Conservation (phyloP, 2,888 invertebrate species). For the Colostygia pectinataria region DNA sequence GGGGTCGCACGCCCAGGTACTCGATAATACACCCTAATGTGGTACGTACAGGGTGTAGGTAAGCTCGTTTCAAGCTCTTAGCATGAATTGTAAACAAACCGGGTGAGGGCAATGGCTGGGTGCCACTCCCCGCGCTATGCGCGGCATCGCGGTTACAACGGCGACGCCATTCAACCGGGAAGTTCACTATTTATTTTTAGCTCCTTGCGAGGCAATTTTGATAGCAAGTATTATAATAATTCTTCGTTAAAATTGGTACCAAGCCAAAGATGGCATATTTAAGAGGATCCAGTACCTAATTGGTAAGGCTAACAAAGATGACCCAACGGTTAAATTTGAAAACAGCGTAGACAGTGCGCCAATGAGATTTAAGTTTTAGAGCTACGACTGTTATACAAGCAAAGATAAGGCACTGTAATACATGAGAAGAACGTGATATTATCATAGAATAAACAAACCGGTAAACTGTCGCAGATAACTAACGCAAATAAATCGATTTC, state of each 20-base stretch:
- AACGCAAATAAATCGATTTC: constrained; percentile 32
- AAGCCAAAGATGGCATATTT: too few species aligned
- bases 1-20: constrained; percentile 48
- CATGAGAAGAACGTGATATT: constrained; percentile 22
- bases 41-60: constrained; percentile 60
- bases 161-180: constrained; percentile 82
- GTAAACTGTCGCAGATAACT: constrained; percentile 34
- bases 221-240: too few species aligned
- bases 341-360: constrained; percentile 2
- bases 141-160: constrained; percentile 48
- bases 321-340: constrained; percentile 5
- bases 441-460: constrained; percentile 28
- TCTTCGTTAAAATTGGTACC: too few species aligned
- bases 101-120: constrained; percentile 80
- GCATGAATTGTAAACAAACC: constrained; percentile 79
- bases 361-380: constrained; percentile 2
- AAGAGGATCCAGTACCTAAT: neutral
- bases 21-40: constrained; percentile 63
- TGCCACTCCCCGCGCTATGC: constrained; percentile 70
- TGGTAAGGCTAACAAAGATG: neutral
- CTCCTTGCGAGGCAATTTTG: constrained; percentile 53
- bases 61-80: constrained; percentile 45
- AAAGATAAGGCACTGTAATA: constrained; percentile 12
- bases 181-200: constrained; percentile 81
- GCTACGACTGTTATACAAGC: neutral